Evolutionary conservation across 2,888 invertebrate species (phyloP).

Genomic region (Lumbricus terrestris): DNA sequence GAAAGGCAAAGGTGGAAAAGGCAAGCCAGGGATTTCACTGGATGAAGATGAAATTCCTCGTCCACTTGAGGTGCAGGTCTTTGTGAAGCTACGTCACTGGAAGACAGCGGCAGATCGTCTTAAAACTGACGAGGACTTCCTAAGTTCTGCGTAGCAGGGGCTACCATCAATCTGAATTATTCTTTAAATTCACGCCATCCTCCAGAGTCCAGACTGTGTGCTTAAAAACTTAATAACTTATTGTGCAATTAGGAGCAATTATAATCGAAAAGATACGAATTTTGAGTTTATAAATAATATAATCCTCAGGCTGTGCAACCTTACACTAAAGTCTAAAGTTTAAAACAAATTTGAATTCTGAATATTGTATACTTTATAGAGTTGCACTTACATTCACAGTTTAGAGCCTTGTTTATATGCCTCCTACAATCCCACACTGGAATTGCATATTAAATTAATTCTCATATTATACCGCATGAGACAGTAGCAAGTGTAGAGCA

Average conservation of each 20-base stretch:
- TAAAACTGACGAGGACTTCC: constrained; percentile 26
- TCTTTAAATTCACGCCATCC: background rate
- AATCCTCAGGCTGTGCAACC: background rate
- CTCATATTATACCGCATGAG: background rate
- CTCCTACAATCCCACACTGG: no score
- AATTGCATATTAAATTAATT: background rate
- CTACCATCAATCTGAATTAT: background rate
- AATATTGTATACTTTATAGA: background rate
- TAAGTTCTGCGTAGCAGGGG: background rate
- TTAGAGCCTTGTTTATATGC: background rate
- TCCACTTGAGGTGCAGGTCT: constrained; percentile 47
- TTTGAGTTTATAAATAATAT: background rate
- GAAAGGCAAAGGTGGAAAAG: constrained; percentile 16
- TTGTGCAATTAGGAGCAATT: background rate
- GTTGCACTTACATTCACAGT: background rate
- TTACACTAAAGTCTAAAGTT: background rate
- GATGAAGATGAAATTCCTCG: constrained; percentile 44
- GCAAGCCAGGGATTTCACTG: constrained; percentile 35
- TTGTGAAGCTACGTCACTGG: constrained; percentile 52
- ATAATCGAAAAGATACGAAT: background rate
- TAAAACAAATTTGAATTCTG: background rate
- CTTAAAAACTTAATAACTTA: background rate
- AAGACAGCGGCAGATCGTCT: constrained; percentile 49
- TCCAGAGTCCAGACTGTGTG: background rate
- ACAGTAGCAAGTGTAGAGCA: background rate